A percentile compares a stretch with the other conserved stretches of the same genome.
Evolutionary conservation across 2,113 vertebrate species (phyloP).

Genomic region (Tragulus kanchil): DNA sequence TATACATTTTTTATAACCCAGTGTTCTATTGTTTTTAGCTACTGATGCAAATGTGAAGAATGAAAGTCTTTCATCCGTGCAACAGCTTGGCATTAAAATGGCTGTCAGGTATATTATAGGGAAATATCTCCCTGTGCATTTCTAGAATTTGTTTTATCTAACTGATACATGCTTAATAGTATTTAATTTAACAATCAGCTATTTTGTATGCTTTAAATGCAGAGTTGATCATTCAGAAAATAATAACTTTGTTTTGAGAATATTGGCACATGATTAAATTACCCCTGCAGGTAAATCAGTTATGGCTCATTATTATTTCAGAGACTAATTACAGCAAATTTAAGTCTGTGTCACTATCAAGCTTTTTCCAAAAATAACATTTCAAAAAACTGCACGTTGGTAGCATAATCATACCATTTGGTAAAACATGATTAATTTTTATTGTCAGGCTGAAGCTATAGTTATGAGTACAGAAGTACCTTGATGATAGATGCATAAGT

Average conservation of each 20-base stretch:
- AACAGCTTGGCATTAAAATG: slow-evolving; percentile 90
- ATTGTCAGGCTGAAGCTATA: not conserved
- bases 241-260: slow-evolving; percentile 58
- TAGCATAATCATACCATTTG: slow-evolving; percentile 32
- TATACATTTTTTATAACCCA: slow-evolving; percentile 68
- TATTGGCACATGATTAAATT: slow-evolving; percentile 74
- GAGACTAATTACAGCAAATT: slow-evolving; percentile 65
- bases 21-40: slow-evolving; percentile 83
- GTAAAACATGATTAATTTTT: slow-evolving; percentile 43
- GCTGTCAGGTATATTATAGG: slow-evolving; percentile 88
- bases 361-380: not conserved
- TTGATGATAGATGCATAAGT: slow-evolving; percentile 25
- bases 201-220: slow-evolving; percentile 75
- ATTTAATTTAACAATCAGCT: slow-evolving; percentile 67
- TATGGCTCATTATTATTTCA: slow-evolving; percentile 74
- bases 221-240: slow-evolving; percentile 76
- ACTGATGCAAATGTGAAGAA: slow-evolving; percentile 82
- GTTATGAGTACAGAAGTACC: not conserved
- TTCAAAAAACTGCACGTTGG: slow-evolving; percentile 17
- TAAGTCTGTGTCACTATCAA: slow-evolving; percentile 64
- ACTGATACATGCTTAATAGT: slow-evolving; percentile 69
- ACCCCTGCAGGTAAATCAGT: slow-evolving; percentile 63
- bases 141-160: slow-evolving; percentile 77
- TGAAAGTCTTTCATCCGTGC: slow-evolving; percentile 88
- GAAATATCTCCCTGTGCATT: slow-evolving; percentile 63